A percentile compares a stretch with the other conserved stretches of the same genome.
Evolutionary conservation across 2,888 invertebrate species (phyloP).

Genomic region (Cataglyphis cursor): DNA sequence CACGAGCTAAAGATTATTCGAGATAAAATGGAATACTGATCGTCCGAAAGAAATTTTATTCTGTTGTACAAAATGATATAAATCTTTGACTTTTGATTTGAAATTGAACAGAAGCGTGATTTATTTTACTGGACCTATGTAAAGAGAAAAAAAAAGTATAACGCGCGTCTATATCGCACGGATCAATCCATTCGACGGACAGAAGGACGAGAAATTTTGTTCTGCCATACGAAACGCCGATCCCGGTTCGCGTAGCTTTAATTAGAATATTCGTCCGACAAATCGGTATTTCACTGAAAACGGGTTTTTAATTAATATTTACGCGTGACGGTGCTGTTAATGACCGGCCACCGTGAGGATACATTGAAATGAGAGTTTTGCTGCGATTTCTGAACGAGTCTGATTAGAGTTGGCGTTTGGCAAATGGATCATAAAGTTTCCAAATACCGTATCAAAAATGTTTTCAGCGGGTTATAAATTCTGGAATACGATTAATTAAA

Average conservation of each 20-base stretch:
- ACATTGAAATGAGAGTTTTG: constrained; percentile 37
- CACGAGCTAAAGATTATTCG: background rate
- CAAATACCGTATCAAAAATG: constrained; percentile 55
- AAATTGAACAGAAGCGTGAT: constrained; percentile 29
- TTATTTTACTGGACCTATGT: constrained; percentile 38
- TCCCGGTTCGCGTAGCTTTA: constrained; percentile 41
- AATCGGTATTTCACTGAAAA: constrained; percentile 53
- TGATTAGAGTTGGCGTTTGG: constrained; percentile 59
- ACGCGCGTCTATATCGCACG: constrained; percentile 27
- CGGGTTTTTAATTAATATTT: constrained; percentile 64
- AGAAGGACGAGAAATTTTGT: constrained; percentile 24
- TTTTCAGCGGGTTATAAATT: constrained; percentile 53
- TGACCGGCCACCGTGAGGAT: constrained; percentile 60
- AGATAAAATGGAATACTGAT: background rate
- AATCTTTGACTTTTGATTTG: constrained; percentile 49
- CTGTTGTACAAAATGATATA: constrained; percentile 50
- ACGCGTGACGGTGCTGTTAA: constrained; percentile 58
- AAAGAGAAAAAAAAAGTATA: background rate
- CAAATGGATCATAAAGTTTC: constrained; percentile 58
- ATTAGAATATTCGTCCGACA: constrained; percentile 46
- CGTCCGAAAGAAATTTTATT: constrained; percentile 24
- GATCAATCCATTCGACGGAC: constrained; percentile 22
- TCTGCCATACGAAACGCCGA: background rate
- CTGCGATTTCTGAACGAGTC: constrained; percentile 46
- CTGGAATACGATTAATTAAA: constrained; percentile 60